Percentiles rank a stretch among this genome's conserved stretches.
These are phyloP conservation scores for Kradibia gibbosae DNA, from an alignment of 1,140 invertebrate species.

Conservation along the genomic window DNA sequence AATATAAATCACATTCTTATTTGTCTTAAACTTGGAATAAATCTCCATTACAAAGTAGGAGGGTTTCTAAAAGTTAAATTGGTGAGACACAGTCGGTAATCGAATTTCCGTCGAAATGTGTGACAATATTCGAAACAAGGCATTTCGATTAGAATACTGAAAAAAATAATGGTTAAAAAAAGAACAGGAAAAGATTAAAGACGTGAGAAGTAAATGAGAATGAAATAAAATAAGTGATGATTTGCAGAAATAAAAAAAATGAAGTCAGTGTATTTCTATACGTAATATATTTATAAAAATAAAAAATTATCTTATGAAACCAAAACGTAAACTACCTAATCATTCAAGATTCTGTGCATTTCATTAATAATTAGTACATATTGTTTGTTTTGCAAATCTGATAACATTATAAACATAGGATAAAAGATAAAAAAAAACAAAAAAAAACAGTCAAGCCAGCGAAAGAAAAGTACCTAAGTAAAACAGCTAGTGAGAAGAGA, in stretches of 20 bases:
- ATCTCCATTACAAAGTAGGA: constrained; percentile 34
- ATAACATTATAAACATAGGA: not conserved
- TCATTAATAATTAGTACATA: not conserved
- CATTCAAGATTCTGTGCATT: not conserved
- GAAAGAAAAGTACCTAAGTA: constrained; percentile 7
- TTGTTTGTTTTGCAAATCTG: not conserved
- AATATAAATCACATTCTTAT: too few species aligned
- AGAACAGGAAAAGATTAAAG: not conserved
- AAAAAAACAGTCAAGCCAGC: not conserved
- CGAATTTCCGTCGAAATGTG: constrained; percentile 58
- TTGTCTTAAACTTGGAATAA: not conserved
- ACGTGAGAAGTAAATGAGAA: constrained; percentile 16
- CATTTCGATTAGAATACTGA: constrained; percentile 63
- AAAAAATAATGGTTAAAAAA: not conserved
- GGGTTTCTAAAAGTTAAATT: constrained; percentile 36
- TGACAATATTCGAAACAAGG: constrained; percentile 59
- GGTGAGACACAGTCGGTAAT: constrained; percentile 37
- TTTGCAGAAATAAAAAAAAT: not conserved
- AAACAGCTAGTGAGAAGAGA: constrained; percentile 4
- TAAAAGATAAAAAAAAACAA: not conserved
- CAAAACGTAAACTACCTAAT: not conserved
- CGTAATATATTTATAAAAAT: not conserved
- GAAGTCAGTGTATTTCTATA: not conserved
- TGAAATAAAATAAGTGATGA: not conserved
- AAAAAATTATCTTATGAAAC: too few species aligned